These are phyloP conservation scores for Drosophila willistoni DNA, from an alignment of 1,140 invertebrate genomes.

Conservation along the genomic window DNA sequence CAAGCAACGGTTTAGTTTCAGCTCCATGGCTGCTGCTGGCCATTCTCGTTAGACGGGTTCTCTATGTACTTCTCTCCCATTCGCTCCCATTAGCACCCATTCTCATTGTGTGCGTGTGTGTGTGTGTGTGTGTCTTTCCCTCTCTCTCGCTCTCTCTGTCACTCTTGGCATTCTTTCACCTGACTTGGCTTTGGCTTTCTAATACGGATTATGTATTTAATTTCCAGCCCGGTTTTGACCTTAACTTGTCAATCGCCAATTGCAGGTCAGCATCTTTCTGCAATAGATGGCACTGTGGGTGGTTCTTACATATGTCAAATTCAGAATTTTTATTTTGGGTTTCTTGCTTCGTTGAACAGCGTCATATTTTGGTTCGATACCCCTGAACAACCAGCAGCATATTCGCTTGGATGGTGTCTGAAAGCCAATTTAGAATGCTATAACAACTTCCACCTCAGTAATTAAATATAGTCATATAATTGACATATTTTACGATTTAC, in stretches of 20 bases:
- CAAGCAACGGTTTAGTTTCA: slow-evolving; percentile 75
- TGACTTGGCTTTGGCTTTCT: slow-evolving; percentile 40
- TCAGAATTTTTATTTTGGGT: background rate
- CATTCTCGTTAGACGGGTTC: slow-evolving; percentile 73
- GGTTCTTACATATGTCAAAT: background rate
- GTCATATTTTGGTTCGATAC: background rate
- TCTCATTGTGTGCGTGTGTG: background rate
- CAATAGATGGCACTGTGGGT: background rate
- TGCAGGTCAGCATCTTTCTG: background rate
- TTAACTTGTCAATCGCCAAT: slow-evolving; percentile 41
- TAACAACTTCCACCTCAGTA: background rate
- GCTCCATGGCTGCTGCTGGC: slow-evolving; percentile 40
- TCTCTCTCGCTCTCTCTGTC: slow-evolving; percentile 25
- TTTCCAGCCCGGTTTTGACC: slow-evolving; percentile 37
- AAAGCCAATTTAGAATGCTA: background rate
- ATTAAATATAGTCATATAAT: too few relatives aligned
- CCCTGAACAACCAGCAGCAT: background rate
- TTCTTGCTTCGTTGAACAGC: background rate
- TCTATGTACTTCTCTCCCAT: slow-evolving; percentile 24
- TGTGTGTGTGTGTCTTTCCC: too few relatives aligned
- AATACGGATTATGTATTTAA: slow-evolving; percentile 60
- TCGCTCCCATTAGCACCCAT: too few relatives aligned
- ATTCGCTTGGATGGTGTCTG: background rate
- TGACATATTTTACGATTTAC: too few relatives aligned
- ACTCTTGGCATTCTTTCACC: slow-evolving; percentile 46